phyloP scores from a whole-genome alignment of 2,888 invertebrate genomes.

The Ramazzottius varieornatus region DNA sequence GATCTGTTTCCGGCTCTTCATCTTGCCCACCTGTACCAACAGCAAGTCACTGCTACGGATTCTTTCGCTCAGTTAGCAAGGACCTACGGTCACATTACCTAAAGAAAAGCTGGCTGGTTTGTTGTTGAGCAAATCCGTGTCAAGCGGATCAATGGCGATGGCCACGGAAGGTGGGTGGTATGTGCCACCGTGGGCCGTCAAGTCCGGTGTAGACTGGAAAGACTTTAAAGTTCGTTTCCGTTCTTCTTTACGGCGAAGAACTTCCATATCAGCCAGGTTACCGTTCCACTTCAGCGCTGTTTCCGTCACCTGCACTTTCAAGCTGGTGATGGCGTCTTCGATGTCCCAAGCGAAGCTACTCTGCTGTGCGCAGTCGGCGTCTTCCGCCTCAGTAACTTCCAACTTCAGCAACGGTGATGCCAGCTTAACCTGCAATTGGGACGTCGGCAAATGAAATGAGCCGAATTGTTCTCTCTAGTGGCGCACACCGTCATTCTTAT shows the following conservation, averaged over 20 bases:
- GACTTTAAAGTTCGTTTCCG: not conserved
- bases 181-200: not conserved
- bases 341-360: not conserved
- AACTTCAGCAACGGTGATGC: not conserved
- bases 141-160: no score
- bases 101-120: no score
- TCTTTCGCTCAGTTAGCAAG: no score
- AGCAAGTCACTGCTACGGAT: no score
- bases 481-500: no score
- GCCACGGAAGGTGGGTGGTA: conserved; percentile 12
- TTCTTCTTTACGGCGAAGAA: not conserved
- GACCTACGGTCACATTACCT: no score
- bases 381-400: not conserved
- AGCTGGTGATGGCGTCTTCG: not conserved
- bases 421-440: not conserved
- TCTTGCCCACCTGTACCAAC: no score
- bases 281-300: not conserved
- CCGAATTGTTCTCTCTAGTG: no score
- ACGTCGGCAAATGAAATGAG: no score
- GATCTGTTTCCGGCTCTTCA: no score
- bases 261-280: not conserved
- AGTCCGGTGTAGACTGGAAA: not conserved
- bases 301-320: not conserved
- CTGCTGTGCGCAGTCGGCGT: not conserved
- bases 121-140: no score